These are phyloP conservation scores for Neosalanx taihuensis DNA, from an alignment of 2,797 vertebrate species.

Conservation along the genomic window DNA sequence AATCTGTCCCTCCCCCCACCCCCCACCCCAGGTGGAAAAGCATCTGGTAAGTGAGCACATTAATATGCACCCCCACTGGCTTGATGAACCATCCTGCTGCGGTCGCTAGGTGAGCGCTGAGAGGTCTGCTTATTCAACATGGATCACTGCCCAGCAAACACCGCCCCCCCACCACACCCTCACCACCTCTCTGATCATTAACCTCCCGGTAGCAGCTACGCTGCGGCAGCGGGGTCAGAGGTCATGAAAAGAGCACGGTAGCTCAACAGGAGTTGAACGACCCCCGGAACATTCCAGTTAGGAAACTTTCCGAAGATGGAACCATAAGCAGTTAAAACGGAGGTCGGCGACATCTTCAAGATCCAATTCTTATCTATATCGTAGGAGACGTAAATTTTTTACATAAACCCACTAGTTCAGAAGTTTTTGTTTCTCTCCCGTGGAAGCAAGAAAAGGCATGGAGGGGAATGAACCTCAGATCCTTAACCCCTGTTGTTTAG, in stretches of 20 bases:
- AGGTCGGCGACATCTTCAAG: constrained; percentile 51
- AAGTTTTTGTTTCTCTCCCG: background rate
- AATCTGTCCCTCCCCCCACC: no score
- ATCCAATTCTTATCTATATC: constrained; percentile 59
- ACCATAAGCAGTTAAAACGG: constrained; percentile 57
- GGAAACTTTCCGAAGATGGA: constrained; percentile 27
- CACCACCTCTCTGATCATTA: constrained; percentile 19
- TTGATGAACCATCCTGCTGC: background rate
- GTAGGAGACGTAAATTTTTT: constrained; percentile 48
- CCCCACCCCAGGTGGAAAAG: no score
- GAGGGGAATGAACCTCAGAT: constrained; percentile 33
- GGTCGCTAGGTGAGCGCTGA: background rate
- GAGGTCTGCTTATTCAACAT: background rate
- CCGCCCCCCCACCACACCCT: constrained; percentile 36
- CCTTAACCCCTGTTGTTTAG: constrained; percentile 21
- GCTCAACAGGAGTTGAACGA: constrained; percentile 58
- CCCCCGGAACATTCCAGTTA: constrained; percentile 44
- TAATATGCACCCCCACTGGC: background rate
- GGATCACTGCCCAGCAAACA: background rate
- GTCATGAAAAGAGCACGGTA: constrained; percentile 34
- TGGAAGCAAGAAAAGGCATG: constrained; percentile 25
- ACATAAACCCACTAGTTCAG: constrained; percentile 30
- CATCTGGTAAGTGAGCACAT: background rate
- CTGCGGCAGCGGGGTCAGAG: constrained; percentile 24
- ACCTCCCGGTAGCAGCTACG: constrained; percentile 17